These are phyloP conservation scores for Taurulus bubalis DNA, from an alignment of 2,113 vertebrate genomes.

Conservation along the genomic window DNA sequence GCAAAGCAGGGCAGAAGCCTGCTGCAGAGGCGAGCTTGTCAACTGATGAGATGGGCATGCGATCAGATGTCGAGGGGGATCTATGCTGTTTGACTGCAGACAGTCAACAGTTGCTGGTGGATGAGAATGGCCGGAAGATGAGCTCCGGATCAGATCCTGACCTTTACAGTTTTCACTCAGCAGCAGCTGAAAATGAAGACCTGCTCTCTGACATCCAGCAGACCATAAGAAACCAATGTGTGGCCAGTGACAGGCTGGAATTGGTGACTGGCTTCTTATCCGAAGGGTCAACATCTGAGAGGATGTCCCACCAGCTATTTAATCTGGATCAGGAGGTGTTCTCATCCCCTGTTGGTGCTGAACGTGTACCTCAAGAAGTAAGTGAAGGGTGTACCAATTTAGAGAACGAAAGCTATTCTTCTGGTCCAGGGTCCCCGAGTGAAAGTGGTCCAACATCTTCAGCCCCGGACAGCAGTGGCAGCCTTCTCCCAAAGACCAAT, in stretches of 20 bases:
- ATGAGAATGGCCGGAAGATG: constrained; percentile 85
- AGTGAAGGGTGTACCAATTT: background rate
- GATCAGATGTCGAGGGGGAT: constrained; percentile 86
- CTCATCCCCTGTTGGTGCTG: background rate
- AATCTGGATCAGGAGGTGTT: constrained; percentile 21
- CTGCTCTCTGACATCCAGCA: constrained; percentile 94
- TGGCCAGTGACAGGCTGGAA: constrained; percentile 59
- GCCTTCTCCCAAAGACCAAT: constrained; percentile 73
- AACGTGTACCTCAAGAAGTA: constrained; percentile 19
- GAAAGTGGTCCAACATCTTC: constrained; percentile 71
- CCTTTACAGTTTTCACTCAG: constrained; percentile 96
- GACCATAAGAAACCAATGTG: constrained; percentile 88
- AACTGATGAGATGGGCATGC: constrained; percentile 86
- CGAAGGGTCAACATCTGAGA: constrained; percentile 49
- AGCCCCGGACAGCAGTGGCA: constrained; percentile 67
- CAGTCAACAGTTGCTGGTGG: constrained; percentile 70
- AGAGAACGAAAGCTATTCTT: constrained; percentile 51
- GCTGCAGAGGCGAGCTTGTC: constrained; percentile 86
- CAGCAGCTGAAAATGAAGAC: constrained; percentile 90
- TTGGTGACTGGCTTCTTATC: constrained; percentile 68
- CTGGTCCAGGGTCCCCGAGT: constrained; percentile 63
- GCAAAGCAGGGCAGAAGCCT: constrained; percentile 61
- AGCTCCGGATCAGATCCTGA: constrained; percentile 94
- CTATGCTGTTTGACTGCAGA: constrained; percentile 76
- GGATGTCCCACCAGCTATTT: background rate